Base-by-base conservation (phyloP, 2,888 invertebrate genomes). In the Dasypolia templi region DNA sequence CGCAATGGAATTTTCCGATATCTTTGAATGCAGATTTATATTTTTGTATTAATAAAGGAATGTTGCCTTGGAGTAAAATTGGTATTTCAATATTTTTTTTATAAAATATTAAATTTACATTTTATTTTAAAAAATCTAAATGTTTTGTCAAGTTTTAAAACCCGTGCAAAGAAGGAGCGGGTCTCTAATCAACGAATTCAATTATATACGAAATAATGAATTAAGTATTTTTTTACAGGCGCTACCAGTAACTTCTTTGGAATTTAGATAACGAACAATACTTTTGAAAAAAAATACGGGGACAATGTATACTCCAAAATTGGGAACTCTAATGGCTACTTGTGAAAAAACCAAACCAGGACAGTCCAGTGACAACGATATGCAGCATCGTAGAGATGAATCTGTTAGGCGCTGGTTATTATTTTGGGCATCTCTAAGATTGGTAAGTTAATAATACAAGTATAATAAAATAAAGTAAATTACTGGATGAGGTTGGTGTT, bases 401-500 rank as follows among this genome's bases (percentile, higher is more conserved):
- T 22, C 0, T 32, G 0, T 75, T 2, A 58, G 75, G 29, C n/a
- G 44, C 11, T 39, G 77, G 11, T 39, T 75, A 19, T 39, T 75
- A 32, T 0, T 68, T 3, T 75, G 75, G 75, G 68, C 42, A 11
- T 49, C 19, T 29, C 12, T 68, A 19, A 49, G 77, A 67, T 51
- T 75, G 68, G 75, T 77, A 67, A 75, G 77, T 55, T 55, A 55
- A 29, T n/a, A n/a, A n/a, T n/a, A n/a, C n/a, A n/a, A n/a, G n/a
- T n/a, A n/a, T n/a, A n/a, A n/a, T n/a, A n/a, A n/a, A n/a, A n/a
- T n/a, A n/a, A n/a, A n/a, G n/a, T n/a, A n/a, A n/a, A n/a, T n/a
- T n/a, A n/a, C n/a, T n/a, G n/a, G n/a, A n/a, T n/a, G n/a, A n/a
- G n/a, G n/a, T n/a, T n/a, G 14, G 12, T 26, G 11, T 42, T 39